Percentiles rank a stretch among this genome's conserved stretches.
Conservation (phyloP, 92 coral and sea anemone genomes). For the Plumapathes pennacea region DNA sequence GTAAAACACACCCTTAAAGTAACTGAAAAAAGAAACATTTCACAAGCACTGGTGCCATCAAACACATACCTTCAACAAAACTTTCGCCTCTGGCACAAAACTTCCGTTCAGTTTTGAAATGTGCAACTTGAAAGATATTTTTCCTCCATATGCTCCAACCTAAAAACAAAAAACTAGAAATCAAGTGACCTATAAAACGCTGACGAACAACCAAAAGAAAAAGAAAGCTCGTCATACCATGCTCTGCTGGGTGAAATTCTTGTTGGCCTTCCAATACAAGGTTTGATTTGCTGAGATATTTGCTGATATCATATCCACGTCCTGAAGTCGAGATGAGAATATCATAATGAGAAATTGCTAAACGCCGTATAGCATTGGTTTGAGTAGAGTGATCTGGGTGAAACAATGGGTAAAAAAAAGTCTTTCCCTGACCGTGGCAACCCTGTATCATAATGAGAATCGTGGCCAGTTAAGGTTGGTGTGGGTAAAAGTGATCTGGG, state of each 20-base stretch:
- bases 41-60: too few relatives aligned
- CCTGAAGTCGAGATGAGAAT: too few relatives aligned
- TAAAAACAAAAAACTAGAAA: constrained; percentile 11
- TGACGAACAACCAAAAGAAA: background rate
- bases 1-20: background rate
- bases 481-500: too few relatives aligned
- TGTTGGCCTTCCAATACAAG: constrained; percentile 72
- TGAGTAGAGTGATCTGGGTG: too few relatives aligned
- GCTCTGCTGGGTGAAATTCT: constrained; percentile 64
- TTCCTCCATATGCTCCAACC: constrained; percentile 94
- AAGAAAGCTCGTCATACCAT: constrained; percentile 85
- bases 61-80: constrained; percentile 69
- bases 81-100: constrained; percentile 20
- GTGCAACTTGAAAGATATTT: constrained; percentile 70
- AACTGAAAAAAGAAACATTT: too few relatives aligned
- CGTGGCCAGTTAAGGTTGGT: too few relatives aligned
- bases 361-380: too few relatives aligned
- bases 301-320: constrained; percentile 56
- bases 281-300: constrained; percentile 64
- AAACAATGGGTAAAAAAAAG: too few relatives aligned
- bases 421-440: too few relatives aligned
- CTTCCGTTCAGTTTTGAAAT: constrained; percentile 52
- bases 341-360: too few relatives aligned
- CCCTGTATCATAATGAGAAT: too few relatives aligned
- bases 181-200: background rate